Percentiles rank a stretch among this genome's conserved stretches.
Conservation (phyloP, 1,140 invertebrate genomes). For the Elymnias hypermnestra region DNA sequence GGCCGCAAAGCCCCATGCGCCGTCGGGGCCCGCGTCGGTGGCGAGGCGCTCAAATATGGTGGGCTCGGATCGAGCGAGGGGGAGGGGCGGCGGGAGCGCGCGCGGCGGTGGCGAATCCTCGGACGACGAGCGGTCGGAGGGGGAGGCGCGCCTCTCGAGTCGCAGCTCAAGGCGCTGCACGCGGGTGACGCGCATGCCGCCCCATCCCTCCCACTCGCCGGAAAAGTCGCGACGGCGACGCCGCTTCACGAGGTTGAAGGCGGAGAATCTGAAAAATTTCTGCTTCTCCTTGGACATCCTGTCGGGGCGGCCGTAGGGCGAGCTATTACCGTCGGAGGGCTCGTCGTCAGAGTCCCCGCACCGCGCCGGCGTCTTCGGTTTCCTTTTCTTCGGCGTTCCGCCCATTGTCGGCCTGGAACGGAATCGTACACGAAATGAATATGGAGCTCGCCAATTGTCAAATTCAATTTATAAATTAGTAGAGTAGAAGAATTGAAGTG, state of each 20-base stretch:
- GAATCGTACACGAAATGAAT: not conserved
- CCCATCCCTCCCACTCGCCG: slow-evolving; percentile 55
- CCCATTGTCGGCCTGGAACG: slow-evolving; percentile 45
- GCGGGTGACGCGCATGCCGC: slow-evolving; percentile 48
- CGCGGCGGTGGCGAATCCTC: slow-evolving; percentile 41
- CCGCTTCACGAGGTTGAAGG: slow-evolving; percentile 79
- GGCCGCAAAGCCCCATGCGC: slow-evolving; percentile 88
- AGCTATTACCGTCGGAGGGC: slow-evolving; percentile 71
- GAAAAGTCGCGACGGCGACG: slow-evolving; percentile 51
- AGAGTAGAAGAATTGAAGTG: too few relatives aligned
- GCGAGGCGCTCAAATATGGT: slow-evolving; percentile 74
- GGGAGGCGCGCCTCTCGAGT: slow-evolving; percentile 26
- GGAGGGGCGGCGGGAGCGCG: slow-evolving; percentile 8
- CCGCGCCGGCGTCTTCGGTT: slow-evolving; percentile 43
- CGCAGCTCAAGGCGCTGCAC: slow-evolving; percentile 47
- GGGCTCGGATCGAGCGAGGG: slow-evolving; percentile 31
- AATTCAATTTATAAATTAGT: too few relatives aligned
- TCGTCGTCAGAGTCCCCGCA: slow-evolving; percentile 59
- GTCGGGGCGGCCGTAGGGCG: slow-evolving; percentile 76
- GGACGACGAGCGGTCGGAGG: slow-evolving; percentile 30
- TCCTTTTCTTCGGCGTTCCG: slow-evolving; percentile 53
- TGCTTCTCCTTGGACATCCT: slow-evolving; percentile 90
- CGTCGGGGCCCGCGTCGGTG: slow-evolving; percentile 61
- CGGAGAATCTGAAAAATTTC: slow-evolving; percentile 88
- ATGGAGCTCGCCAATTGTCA: too few relatives aligned